phyloP scores from a whole-genome alignment of 2,797 vertebrate species.

The Halcyon badia region DNA sequence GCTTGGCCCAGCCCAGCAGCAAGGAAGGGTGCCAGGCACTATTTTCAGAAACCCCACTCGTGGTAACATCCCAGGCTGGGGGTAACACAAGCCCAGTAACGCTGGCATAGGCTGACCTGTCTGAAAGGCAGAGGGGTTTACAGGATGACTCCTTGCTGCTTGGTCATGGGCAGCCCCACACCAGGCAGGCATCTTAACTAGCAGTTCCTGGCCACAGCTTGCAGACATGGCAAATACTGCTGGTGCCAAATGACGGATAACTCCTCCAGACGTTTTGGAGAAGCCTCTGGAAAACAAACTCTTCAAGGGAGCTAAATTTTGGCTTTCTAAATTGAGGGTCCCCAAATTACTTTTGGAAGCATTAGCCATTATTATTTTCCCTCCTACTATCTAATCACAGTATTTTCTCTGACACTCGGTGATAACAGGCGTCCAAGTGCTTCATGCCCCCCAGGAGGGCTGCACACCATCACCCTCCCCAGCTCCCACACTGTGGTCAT shows the following conservation, averaged over 20 bases:
- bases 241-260: not conserved
- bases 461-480: accelerated
- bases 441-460: not conserved
- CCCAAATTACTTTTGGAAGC: slow-evolving; percentile 26
- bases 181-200: not conserved
- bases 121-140: accelerated
- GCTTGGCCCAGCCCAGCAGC: not conserved
- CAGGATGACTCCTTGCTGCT: accelerated
- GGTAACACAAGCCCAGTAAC: accelerated
- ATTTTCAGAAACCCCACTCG: not conserved
- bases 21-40: not conserved
- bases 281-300: slow-evolving; percentile 50
- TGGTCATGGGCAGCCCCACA: not conserved
- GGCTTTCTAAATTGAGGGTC: slow-evolving; percentile 43
- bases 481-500: not conserved
- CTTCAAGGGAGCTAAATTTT: slow-evolving; percentile 8
- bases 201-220: not conserved
- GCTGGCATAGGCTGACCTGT: not conserved
- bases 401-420: accelerated
- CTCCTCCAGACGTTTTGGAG: slow-evolving; percentile 34
- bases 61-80: not conserved
- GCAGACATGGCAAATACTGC: not conserved
- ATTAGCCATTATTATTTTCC: slow-evolving; percentile 28
- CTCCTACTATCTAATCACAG: not conserved
- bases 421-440: accelerated